Conservation (phyloP, 2,797 vertebrate species). For the Mallotus villosus region DNA sequence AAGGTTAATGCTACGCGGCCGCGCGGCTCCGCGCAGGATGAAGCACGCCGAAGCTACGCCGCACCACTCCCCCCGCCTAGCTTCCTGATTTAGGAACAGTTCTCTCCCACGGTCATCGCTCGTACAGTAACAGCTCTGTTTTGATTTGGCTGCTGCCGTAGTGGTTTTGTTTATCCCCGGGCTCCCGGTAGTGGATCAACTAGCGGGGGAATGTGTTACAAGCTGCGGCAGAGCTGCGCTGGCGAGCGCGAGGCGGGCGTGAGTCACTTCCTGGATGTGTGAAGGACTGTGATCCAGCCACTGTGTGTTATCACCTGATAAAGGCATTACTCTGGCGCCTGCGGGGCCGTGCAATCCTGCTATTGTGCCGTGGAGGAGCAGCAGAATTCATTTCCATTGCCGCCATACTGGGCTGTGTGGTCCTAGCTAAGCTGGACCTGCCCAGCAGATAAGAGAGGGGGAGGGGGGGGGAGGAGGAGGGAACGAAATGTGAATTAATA, state of each 20-base stretch:
- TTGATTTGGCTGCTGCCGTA: background rate
- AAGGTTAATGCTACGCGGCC: background rate
- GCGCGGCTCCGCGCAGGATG: background rate
- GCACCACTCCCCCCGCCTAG: background rate
- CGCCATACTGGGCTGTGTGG: conserved; percentile 6
- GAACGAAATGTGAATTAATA: conserved; percentile 13
- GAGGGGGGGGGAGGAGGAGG: background rate
- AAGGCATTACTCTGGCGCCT: conserved; percentile 24
- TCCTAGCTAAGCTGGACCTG: conserved; percentile 22
- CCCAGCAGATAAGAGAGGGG: conserved; percentile 20
- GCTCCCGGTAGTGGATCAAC: background rate
- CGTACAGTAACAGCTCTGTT: conserved; percentile 3
- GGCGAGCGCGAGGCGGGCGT: background rate
- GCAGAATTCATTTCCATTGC: conserved; percentile 16
- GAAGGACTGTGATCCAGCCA: conserved; percentile 11
- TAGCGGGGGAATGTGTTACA: conserved; percentile 2
- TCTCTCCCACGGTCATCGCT: background rate
- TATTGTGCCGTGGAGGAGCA: conserved; percentile 14
- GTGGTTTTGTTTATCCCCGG: background rate
- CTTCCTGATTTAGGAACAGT: conserved; percentile 2
- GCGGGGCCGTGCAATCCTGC: conserved; percentile 5
- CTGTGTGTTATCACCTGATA: conserved; percentile 28
- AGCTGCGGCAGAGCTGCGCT: background rate
- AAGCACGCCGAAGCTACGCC: background rate
- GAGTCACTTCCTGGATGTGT: conserved; percentile 9